Conservation (phyloP, 37 sponge, comb jelly and placozoan species). For the Petrosia ficiformis region DNA sequence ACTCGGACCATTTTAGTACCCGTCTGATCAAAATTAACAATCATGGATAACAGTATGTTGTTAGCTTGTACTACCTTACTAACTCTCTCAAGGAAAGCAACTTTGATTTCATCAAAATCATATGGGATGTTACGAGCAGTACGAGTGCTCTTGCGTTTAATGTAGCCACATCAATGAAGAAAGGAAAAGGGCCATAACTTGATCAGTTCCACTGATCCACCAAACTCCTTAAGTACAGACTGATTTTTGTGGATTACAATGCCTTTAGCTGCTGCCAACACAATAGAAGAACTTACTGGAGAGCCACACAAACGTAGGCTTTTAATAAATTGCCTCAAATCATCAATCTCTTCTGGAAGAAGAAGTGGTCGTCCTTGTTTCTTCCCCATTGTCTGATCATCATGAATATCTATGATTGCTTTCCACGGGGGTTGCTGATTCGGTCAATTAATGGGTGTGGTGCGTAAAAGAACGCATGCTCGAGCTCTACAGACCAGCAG, state of each 20-base stretch:
- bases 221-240: conserved; percentile 7
- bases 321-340: conserved; percentile 3
- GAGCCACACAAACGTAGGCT: not conserved
- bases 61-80: not conserved
- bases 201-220: conserved; percentile 19
- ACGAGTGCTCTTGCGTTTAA: conserved; percentile 18
- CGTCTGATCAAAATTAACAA: conserved; percentile 24
- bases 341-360: not conserved
- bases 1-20: conserved; percentile 3
- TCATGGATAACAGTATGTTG: not conserved
- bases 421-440: too few relatives aligned
- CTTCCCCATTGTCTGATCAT: too few relatives aligned
- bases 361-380: conserved; percentile 27
- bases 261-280: conserved; percentile 30
- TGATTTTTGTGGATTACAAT: conserved; percentile 20
- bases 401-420: too few relatives aligned
- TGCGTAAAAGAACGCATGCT: too few relatives aligned
- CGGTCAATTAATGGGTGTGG: too few relatives aligned
- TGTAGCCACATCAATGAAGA: not conserved
- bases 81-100: conserved; percentile 15
- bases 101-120: conserved; percentile 34
- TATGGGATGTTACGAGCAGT: conserved; percentile 20
- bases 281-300: conserved; percentile 12
- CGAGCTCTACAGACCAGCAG: too few relatives aligned
- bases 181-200: conserved; percentile 26